Evolutionary conservation across 2,888 invertebrate genomes (phyloP).

Genomic region (Cremastinae sp.): DNA sequence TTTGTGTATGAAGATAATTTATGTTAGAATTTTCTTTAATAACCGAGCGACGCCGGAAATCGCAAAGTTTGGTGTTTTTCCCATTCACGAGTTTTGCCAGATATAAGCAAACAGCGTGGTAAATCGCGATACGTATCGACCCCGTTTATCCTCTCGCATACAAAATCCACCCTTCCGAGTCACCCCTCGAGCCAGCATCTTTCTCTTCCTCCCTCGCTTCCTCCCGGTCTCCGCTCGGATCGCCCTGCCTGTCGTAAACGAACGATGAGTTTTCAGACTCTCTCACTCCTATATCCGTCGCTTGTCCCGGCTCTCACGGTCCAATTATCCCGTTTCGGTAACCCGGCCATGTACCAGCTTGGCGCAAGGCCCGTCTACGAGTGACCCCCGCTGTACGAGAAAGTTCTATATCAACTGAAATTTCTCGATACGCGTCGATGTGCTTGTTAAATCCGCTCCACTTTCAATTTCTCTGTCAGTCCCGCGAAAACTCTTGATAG

Average conservation of each 20-base stretch:
- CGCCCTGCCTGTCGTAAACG: conserved; percentile 46
- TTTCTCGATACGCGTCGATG: conserved; percentile 18
- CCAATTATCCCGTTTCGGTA: conserved; percentile 63
- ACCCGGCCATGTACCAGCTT: conserved; percentile 45
- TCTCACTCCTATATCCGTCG: conserved; percentile 37
- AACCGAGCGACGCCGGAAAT: neutral
- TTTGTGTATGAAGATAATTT: no score
- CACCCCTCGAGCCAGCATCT: no score
- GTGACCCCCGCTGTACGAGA: conserved; percentile 24
- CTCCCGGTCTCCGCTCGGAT: conserved; percentile 24
- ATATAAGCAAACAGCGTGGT: conserved; percentile 72
- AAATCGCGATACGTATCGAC: conserved; percentile 77
- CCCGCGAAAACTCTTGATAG: conserved; percentile 8
- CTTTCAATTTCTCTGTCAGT: conserved; percentile 18
- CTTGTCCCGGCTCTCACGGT: conserved; percentile 37
- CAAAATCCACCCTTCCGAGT: conserved; percentile 60
- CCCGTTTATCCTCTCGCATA: conserved; percentile 66
- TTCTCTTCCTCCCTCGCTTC: conserved; percentile 18
- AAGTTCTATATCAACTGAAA: conserved; percentile 30
- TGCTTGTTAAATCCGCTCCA: conserved; percentile 34
- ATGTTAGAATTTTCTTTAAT: conserved; percentile 3
- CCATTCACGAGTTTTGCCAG: conserved; percentile 59
- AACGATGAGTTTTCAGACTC: conserved; percentile 64
- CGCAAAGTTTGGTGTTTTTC: neutral
- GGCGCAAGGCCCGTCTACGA: conserved; percentile 41